Conservation (phyloP, 2,888 invertebrate species). For the Chorisops tibialis region DNA sequence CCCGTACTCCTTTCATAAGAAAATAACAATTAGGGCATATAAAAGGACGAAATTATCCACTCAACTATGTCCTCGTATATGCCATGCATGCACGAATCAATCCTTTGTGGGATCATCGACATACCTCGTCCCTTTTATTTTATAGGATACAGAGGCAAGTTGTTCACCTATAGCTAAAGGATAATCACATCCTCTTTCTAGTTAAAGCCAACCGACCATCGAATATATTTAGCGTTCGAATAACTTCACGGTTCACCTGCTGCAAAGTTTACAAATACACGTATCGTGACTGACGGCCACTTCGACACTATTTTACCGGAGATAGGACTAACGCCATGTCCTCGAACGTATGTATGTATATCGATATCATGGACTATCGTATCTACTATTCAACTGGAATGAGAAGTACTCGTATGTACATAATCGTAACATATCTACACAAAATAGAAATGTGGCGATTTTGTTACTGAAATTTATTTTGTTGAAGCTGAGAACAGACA, state of each 20-base stretch:
- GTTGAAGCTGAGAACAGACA: no score
- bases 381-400: no score
- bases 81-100: conserved; percentile 10
- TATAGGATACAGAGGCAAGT: neutral
- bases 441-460: no score
- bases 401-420: no score
- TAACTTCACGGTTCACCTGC: conserved; percentile 36
- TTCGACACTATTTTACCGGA: conserved; percentile 7
- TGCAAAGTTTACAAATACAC: conserved; percentile 30
- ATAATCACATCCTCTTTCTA: conserved; percentile 39
- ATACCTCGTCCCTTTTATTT: conserved; percentile 1
- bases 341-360: no score
- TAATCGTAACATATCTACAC: no score
- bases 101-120: conserved; percentile 17
- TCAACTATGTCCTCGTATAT: conserved; percentile 8
- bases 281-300: neutral
- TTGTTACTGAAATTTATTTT: no score
- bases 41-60: conserved; percentile 18
- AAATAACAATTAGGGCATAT: conserved; percentile 23
- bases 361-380: no score
- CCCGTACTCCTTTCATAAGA: neutral
- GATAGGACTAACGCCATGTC: no score
- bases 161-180: conserved; percentile 17
- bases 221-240: conserved; percentile 44
- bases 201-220: conserved; percentile 42